These are phyloP conservation scores for Strix uralensis DNA, from an alignment of 2,113 vertebrate genomes.

Conservation along the genomic window DNA sequence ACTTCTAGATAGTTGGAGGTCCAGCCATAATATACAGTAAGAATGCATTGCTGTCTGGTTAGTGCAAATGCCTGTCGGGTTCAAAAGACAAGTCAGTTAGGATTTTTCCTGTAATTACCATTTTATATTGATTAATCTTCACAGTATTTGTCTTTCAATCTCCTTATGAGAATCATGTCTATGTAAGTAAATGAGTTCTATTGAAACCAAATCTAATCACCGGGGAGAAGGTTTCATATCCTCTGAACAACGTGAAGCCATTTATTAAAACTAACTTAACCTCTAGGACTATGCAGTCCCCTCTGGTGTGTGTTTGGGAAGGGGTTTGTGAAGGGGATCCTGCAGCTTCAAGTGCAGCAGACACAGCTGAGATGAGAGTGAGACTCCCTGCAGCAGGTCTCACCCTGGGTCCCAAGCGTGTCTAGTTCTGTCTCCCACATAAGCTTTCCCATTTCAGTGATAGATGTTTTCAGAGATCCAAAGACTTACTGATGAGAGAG, in stretches of 20 bases:
- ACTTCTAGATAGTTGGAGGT: not conserved
- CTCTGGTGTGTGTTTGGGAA: not conserved
- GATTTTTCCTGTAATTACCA: not conserved
- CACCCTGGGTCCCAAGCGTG: not conserved
- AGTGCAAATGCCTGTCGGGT: not conserved
- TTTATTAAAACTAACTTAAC: not conserved
- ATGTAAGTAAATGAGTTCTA: not conserved
- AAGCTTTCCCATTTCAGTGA: not conserved
- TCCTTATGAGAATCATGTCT: not conserved
- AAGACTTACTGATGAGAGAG: not conserved
- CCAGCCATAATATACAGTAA: not conserved
- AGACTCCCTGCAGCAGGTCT: not conserved
- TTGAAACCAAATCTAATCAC: not conserved
- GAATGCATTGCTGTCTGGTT: not conserved
- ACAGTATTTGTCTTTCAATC: not conserved
- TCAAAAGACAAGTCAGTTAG: not conserved
- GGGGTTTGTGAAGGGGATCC: not conserved
- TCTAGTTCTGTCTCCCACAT: not conserved
- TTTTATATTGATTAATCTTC: not conserved
- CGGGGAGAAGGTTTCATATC: not conserved
- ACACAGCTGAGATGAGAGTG: not conserved
- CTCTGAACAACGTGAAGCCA: not conserved
- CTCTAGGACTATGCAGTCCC: not conserved
- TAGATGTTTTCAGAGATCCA: not conserved
- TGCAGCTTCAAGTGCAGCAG: not conserved